Evolutionary conservation across 1,140 invertebrate genomes (phyloP), one percentile per base, ranked within the genome.

Genomic region (Augochlora pura): DNA sequence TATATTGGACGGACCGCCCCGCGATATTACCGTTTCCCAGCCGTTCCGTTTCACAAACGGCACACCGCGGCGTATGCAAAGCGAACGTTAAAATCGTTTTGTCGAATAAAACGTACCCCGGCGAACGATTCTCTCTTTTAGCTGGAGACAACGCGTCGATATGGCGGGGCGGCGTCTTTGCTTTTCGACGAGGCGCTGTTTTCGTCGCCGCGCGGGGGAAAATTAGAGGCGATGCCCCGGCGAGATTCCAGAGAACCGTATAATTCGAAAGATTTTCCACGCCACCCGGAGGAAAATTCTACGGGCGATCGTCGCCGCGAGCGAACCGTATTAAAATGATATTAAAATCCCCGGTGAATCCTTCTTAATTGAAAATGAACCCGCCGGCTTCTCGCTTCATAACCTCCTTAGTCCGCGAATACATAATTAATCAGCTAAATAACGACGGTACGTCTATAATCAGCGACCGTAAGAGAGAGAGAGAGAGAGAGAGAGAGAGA

Each of bases 301-400:
- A 4, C 14, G 32, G 38, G 2, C 21, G 63, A 65, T 64, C 18
- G 62, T 18, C 32, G 38, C 9, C 39, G 8, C 18, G n/a, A n/a
- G 39, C 32, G 23, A 7, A 9, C 60, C 21, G 23, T 23, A 38
- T 65, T 42, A 42, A 38, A 64, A 39, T 39, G 32, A 64, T 64
- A 64, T 64, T 65, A 65, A 65, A 42, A 42, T 65, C 38, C 38
- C 5, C 59, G 23, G 18, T 1, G 60, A 7, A 21, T 42, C 23
- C 21, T 42, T 42, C 38, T 42, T 42, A 65, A 65, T 65, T 65
- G 38, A 65, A 65, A 65, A 65, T 18, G 21, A 42, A 14, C 38
- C 8, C 8, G 38, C 49, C 18, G 18, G 9, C 18, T 39, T 9
- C 27, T 21, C 23, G 16, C 32, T 39, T 65, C 12, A 42, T 14